Percentiles rank a stretch among this genome's conserved stretches.
These are phyloP conservation scores for Pholis gunnellus DNA, from an alignment of 2,113 vertebrate species.

Conservation along the genomic window DNA sequence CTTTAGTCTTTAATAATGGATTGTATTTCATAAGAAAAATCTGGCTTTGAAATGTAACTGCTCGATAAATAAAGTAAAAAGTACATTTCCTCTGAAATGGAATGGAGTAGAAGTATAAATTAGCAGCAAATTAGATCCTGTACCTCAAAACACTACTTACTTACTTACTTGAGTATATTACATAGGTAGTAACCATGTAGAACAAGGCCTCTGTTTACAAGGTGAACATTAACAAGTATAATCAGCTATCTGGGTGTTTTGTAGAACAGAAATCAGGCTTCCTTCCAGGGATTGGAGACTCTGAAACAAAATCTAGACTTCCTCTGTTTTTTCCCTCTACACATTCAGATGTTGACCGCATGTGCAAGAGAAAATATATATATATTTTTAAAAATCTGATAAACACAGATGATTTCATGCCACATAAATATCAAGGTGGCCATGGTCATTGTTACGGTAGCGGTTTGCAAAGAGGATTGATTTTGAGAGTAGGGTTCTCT, in stretches of 20 bases:
- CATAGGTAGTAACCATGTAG: not conserved
- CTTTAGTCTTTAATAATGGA: not conserved
- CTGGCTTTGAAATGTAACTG: not conserved
- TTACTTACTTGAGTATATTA: not conserved
- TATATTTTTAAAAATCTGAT: conserved; percentile 21
- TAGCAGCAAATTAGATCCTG: not conserved
- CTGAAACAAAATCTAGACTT: conserved; percentile 17
- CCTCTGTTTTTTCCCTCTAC: not conserved
- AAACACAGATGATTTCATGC: conserved; percentile 20
- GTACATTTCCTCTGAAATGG: not conserved
- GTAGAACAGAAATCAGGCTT: conserved; percentile 32
- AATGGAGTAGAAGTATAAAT: not conserved
- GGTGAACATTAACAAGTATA: conserved; percentile 10
- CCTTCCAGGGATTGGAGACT: conserved; percentile 41
- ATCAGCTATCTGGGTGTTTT: conserved; percentile 27
- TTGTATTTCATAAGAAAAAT: not conserved
- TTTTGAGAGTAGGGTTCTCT: conserved; percentile 23
- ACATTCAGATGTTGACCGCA: conserved; percentile 13
- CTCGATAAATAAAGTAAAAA: not conserved
- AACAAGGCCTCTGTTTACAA: conserved; percentile 16
- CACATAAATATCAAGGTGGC: conserved; percentile 46
- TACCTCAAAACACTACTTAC: too few relatives aligned
- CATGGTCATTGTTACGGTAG: conserved; percentile 11
- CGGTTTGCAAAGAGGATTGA: conserved; percentile 49
- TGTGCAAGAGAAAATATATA: not conserved